phyloP scores from a whole-genome alignment of 2,797 vertebrate genomes.

The Bovichtus variegatus region DNA sequence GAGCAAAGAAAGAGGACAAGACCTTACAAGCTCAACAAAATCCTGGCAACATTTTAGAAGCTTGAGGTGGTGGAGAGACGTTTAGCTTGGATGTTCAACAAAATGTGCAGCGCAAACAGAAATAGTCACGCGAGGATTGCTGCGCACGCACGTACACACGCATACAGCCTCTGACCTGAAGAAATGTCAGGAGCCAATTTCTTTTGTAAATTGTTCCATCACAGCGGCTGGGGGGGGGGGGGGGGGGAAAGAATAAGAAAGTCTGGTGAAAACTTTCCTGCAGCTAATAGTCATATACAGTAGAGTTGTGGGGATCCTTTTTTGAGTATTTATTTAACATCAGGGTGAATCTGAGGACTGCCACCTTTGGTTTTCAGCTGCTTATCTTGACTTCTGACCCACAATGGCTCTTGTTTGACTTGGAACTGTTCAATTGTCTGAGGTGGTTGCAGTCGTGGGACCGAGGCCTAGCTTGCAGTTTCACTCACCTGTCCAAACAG shows the following conservation, averaged over 20 bases:
- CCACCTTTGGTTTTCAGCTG: conserved; percentile 61
- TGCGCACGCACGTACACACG: conserved; percentile 29
- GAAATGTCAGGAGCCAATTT: conserved; percentile 34
- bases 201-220: conserved; percentile 67
- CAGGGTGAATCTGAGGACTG: conserved; percentile 75
- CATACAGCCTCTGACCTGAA: conserved; percentile 32
- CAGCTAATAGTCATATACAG: conserved; percentile 26
- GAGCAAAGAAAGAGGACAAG: conserved; percentile 62
- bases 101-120: conserved; percentile 71
- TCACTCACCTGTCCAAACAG: conserved; percentile 89
- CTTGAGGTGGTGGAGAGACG: conserved; percentile 33
- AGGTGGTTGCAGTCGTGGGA: conserved; percentile 75
- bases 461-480: conserved; percentile 84
- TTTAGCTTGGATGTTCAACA: conserved; percentile 51
- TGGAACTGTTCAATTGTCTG: conserved; percentile 74
- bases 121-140: conserved; percentile 38
- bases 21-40: conserved; percentile 70
- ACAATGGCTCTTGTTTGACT: conserved; percentile 78
- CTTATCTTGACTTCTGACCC: conserved; percentile 68
- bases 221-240: conserved; percentile 50
- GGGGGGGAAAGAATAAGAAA: not conserved
- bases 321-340: conserved; percentile 68
- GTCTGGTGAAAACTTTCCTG: conserved; percentile 32
- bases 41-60: conserved; percentile 29
- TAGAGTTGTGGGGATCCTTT: conserved; percentile 42